Conservation (phyloP, 2,888 invertebrate species). For the Drosophila nr. fundita region DNA sequence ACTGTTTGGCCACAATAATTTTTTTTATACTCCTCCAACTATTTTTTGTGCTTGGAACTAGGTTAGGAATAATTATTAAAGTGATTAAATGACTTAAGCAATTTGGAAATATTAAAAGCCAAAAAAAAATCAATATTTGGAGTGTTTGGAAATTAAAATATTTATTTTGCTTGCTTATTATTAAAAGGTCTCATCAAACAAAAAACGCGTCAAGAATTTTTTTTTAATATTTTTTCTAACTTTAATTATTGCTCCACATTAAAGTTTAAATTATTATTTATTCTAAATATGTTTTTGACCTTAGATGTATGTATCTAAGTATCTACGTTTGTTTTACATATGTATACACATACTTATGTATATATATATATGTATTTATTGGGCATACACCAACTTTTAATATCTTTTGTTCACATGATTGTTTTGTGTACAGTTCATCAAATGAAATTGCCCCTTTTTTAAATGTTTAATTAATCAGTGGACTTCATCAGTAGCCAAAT, state of each 20-base stretch:
- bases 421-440: slow-evolving; percentile 15
- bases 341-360: not conserved
- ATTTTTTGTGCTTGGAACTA: not conserved
- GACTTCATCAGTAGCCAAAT: slow-evolving; percentile 38
- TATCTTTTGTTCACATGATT: slow-evolving; percentile 7
- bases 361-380: not conserved
- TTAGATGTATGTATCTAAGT: not conserved
- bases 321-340: not conserved
- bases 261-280: not conserved
- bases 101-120: fast-evolving
- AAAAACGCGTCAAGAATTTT: not conserved
- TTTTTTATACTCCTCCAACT: not conserved
- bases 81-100: fast-evolving
- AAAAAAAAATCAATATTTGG: not conserved
- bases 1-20: too few species aligned
- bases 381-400: not conserved
- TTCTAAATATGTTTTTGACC: not conserved
- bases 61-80: fast-evolving
- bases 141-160: fast-evolving
- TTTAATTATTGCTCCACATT: too few species aligned
- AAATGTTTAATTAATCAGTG: slow-evolving; percentile 28
- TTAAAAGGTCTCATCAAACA: not conserved
- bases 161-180: not conserved
- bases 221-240: not conserved
- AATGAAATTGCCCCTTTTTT: slow-evolving; percentile 6